Percentiles rank a stretch among this genome's conserved stretches.
phyloP scores from a whole-genome alignment of 2,797 vertebrate genomes.

The Crypturellus tataupa region DNA sequence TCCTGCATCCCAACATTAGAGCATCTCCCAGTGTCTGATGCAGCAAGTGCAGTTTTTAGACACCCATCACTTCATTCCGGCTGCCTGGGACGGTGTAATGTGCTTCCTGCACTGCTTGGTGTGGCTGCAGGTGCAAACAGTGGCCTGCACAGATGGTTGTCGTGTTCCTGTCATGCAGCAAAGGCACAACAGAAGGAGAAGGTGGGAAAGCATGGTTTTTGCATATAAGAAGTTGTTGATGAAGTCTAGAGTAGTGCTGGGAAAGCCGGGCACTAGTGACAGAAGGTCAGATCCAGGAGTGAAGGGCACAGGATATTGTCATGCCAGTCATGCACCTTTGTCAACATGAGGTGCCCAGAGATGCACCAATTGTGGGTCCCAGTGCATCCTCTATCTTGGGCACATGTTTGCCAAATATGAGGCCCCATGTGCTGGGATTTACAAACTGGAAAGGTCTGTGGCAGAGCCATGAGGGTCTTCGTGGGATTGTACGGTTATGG shows the following conservation, averaged over 20 bases:
- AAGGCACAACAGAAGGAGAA: not conserved
- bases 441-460: not conserved
- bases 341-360: accelerated
- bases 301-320: not conserved
- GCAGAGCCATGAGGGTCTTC: not conserved
- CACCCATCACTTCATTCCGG: not conserved
- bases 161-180: not conserved
- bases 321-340: not conserved
- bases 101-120: not conserved
- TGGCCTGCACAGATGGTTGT: not conserved
- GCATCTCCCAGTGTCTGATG: too few species aligned
- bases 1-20: not conserved
- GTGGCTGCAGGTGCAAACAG: too few species aligned
- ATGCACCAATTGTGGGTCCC: not conserved
- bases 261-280: not conserved
- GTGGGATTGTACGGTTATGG: not conserved
- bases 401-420: not conserved
- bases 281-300: not conserved
- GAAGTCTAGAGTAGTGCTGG: not conserved
- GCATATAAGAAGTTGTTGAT: not conserved
- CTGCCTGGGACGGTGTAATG: too few species aligned
- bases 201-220: accelerated
- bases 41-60: accelerated
- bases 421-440: not conserved
- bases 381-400: not conserved